Evolutionary conservation across 2,888 invertebrate genomes (phyloP).

Genomic region (Falcaria lacertinaria): DNA sequence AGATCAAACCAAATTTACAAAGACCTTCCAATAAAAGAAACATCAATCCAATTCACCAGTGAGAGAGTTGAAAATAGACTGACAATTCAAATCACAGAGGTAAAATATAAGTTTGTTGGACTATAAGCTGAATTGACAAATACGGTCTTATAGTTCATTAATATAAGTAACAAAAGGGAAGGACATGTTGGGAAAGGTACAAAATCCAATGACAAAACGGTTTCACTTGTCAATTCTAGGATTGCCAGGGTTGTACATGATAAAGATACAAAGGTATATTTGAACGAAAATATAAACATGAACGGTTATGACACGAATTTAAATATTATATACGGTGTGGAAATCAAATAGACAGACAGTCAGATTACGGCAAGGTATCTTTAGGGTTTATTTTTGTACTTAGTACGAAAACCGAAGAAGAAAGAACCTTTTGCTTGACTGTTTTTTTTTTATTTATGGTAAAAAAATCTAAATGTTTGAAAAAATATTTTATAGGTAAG

Average conservation of each 20-base stretch:
- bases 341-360: no score
- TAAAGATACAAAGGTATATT: no score
- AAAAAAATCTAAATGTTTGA: no score
- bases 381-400: no score
- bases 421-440: no score
- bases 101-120: neutral
- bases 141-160: constrained; percentile 41
- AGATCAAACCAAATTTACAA: neutral
- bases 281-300: no score
- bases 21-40: neutral
- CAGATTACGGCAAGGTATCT: no score
- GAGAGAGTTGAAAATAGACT: neutral
- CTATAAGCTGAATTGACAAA: constrained; percentile 6
- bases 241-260: constrained; percentile 43
- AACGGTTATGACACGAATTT: no score
- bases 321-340: no score
- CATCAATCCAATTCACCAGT: neutral
- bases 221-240: constrained; percentile 34
- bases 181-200: constrained; percentile 34
- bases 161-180: constrained; percentile 39
- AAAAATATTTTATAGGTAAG: no score
- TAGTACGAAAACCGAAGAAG: no score
- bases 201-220: constrained; percentile 45
- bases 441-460: no score
- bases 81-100: neutral